These are phyloP conservation scores for Paelopatides confundens DNA, from an alignment of 53 echinoderm and acorn worm genomes.

Conservation along the genomic window DNA sequence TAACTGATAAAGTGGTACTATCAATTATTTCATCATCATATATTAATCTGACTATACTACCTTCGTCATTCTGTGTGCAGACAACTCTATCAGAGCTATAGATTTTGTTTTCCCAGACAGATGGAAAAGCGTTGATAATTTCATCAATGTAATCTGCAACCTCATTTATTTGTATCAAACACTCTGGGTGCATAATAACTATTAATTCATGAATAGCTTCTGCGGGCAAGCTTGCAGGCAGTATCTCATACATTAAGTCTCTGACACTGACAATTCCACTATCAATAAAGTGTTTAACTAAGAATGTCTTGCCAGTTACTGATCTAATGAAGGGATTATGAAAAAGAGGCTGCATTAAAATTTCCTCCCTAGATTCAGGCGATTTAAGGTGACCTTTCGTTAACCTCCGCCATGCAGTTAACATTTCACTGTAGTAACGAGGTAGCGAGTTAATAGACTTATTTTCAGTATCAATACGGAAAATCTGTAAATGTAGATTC, in stretches of 20 bases:
- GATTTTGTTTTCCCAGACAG: too few species aligned
- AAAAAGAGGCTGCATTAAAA: conserved; percentile 22
- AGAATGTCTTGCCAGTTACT: background rate
- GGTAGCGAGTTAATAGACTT: too few species aligned
- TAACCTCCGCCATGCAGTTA: background rate
- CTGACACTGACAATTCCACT: background rate
- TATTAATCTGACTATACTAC: too few species aligned
- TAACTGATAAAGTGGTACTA: too few species aligned
- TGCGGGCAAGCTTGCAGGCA: background rate
- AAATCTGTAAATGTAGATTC: background rate
- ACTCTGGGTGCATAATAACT: too few species aligned
- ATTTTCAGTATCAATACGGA: background rate
- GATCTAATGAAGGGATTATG: conserved; percentile 11
- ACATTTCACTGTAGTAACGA: background rate
- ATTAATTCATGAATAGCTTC: background rate
- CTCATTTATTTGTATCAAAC: too few species aligned
- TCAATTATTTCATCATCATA: too few species aligned
- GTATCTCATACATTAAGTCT: conserved; percentile 21
- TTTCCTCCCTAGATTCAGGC: background rate
- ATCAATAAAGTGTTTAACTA: background rate
- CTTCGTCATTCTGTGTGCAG: too few species aligned
- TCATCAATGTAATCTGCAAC: too few species aligned
- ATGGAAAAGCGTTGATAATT: too few species aligned
- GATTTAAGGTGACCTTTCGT: background rate
- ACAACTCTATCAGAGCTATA: too few species aligned